A percentile compares a stretch with the other conserved stretches of the same genome.
phyloP scores from a whole-genome alignment of 2,888 invertebrate species.

The Drosophila crucigera region DNA sequence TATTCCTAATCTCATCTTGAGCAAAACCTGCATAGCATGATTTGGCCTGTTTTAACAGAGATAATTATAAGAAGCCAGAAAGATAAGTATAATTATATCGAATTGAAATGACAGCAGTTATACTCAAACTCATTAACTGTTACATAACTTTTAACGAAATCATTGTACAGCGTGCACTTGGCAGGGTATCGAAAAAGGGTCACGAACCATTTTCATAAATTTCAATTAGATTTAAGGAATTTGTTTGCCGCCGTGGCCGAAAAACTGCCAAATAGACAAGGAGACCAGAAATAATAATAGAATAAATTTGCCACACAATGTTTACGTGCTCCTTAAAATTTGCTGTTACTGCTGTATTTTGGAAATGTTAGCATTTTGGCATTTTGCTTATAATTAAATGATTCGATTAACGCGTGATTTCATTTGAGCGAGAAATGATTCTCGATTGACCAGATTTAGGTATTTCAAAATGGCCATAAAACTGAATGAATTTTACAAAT shows the following conservation, averaged over 20 bases:
- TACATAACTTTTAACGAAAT: not conserved
- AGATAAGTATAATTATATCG: not conserved
- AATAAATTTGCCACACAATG: not conserved
- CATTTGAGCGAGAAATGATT: slow-evolving; percentile 47
- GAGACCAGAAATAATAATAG: slow-evolving; percentile 2
- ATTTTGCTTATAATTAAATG: slow-evolving; percentile 33
- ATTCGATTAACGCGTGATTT: slow-evolving; percentile 51
- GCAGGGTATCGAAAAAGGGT: slow-evolving; percentile 16
- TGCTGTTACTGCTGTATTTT: not conserved
- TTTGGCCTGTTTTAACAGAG: not conserved
- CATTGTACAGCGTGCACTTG: not conserved
- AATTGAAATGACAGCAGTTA: not conserved
- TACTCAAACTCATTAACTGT: not conserved
- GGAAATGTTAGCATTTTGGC: slow-evolving; percentile 9
- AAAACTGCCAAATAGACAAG: slow-evolving; percentile 18
- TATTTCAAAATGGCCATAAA: slow-evolving; percentile 32
- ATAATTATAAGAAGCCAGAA: not conserved
- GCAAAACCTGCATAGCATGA: not conserved
- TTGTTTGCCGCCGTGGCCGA: not conserved
- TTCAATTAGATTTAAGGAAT: slow-evolving; percentile 31
- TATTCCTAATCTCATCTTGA: not conserved
- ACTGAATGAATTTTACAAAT: slow-evolving; percentile 20
- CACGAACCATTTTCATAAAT: slow-evolving; percentile 21
- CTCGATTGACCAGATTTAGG: slow-evolving; percentile 30
- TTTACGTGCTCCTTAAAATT: not conserved